phyloP scores from a whole-genome alignment of 37 sponge, comb jelly and placozoan genomes.

The Crambe crambe region DNA sequence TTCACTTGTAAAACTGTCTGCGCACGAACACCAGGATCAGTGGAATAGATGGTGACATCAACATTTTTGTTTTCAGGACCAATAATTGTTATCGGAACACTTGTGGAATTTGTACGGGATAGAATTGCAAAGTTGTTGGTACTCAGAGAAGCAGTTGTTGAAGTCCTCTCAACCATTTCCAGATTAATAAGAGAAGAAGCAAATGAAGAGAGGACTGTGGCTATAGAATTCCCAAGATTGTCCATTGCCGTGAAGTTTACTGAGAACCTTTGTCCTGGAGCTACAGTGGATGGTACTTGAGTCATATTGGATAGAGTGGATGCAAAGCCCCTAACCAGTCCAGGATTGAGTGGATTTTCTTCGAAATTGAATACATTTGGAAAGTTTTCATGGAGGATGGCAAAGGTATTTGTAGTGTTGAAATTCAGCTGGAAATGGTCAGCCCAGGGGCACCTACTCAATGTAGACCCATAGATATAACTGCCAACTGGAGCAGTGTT shows the following conservation, averaged over 20 bases:
- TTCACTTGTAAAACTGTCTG: neutral
- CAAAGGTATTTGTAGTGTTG: too few species aligned
- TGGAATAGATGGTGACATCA: slow-evolving; percentile 9
- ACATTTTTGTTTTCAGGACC: slow-evolving; percentile 12
- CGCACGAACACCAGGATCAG: neutral
- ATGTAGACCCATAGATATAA: too few species aligned
- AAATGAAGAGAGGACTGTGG: slow-evolving; percentile 15
- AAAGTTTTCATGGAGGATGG: too few species aligned
- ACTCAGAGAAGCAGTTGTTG: neutral
- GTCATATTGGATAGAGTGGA: too few species aligned
- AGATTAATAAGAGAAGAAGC: neutral
- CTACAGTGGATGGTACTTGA: too few species aligned
- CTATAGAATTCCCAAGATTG: slow-evolving; percentile 1
- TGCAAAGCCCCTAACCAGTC: too few species aligned
- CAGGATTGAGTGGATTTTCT: too few species aligned
- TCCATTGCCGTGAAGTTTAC: slow-evolving; percentile 19
- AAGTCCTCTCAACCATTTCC: neutral
- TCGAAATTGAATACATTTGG: too few species aligned
- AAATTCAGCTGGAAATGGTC: too few species aligned
- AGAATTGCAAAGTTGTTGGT: slow-evolving; percentile 3
- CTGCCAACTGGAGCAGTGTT: too few species aligned
- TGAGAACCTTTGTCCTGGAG: slow-evolving; percentile 5
- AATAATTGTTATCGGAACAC: neutral
- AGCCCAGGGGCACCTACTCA: too few species aligned
- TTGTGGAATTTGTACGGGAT: neutral